A percentile compares a stretch with the other conserved stretches of the same genome.
Conservation (phyloP, 2,113 vertebrate genomes). For the Psittacara wagleri region DNA sequence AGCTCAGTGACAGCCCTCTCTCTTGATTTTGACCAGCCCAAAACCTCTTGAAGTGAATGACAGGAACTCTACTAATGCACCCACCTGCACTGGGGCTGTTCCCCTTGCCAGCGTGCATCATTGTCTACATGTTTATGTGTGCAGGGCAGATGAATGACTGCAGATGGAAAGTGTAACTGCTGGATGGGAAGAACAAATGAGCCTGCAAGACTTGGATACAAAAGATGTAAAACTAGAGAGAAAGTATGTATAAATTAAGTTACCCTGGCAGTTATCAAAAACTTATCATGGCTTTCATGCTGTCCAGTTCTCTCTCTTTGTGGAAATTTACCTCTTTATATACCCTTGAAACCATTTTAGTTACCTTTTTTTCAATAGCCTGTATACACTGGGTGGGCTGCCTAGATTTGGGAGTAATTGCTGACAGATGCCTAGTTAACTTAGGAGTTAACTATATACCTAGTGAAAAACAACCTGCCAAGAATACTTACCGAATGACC, state of each 20-base stretch:
- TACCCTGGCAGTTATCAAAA: neutral
- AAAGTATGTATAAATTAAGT: neutral
- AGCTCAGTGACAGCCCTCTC: neutral
- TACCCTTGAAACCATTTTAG: neutral
- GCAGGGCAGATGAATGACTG: neutral
- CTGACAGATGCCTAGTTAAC: conserved; percentile 7
- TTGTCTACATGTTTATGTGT: fast-evolving
- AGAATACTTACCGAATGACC: conserved; percentile 27
- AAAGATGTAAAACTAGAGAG: neutral
- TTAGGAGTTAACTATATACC: neutral
- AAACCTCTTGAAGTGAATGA: neutral
- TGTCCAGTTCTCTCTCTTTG: neutral
- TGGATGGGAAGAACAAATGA: neutral
- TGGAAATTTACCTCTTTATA: neutral
- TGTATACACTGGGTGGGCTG: neutral
- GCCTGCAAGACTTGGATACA: neutral
- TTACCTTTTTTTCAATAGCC: neutral
- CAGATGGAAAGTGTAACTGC: neutral
- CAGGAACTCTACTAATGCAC: neutral
- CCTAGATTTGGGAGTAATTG: neutral
- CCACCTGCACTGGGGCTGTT: neutral
- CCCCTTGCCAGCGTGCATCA: fast-evolving
- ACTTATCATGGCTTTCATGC: neutral
- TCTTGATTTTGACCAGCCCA: neutral
- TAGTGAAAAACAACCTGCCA: neutral